Evolutionary conservation across 2,888 invertebrate species (phyloP).

Genomic region (Campoplex nolae): DNA sequence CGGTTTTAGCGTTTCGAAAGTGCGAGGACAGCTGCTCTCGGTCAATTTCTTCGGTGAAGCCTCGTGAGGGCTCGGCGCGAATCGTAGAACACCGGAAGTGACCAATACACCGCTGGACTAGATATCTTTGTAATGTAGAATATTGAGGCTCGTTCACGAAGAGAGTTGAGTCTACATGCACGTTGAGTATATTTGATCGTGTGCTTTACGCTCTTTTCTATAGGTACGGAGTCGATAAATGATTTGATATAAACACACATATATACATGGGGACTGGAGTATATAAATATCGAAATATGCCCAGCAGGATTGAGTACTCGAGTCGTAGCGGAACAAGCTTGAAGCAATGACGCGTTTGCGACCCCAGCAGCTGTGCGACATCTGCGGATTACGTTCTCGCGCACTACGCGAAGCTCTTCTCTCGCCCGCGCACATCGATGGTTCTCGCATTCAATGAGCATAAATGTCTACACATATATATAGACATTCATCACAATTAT

Average conservation of each 20-base stretch:
- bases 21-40: conserved; percentile 18
- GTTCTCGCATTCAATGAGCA: conserved; percentile 42
- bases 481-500: conserved; percentile 19
- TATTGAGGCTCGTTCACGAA: background rate
- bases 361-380: conserved; percentile 80
- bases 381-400: conserved; percentile 80
- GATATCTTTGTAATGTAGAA: background rate
- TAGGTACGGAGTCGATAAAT: background rate
- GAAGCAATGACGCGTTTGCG: conserved; percentile 54
- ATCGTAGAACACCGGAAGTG: conserved; percentile 58
- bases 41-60: conserved; percentile 29
- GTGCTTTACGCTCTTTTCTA: conserved; percentile 3
- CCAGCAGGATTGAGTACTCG: background rate
- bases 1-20: background rate
- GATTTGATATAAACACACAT: background rate
- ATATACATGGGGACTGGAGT: background rate
- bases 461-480: conserved; percentile 1
- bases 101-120: conserved; percentile 40
- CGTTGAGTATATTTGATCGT: background rate
- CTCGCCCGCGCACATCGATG: conserved; percentile 62
- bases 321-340: conserved; percentile 27
- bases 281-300: background rate
- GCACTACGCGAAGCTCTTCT: conserved; percentile 69
- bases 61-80: conserved; percentile 32
- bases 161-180: background rate